phyloP scores from a whole-genome alignment of 92 coral and sea anemone genomes.

The Anthopleura xanthogrammica region DNA sequence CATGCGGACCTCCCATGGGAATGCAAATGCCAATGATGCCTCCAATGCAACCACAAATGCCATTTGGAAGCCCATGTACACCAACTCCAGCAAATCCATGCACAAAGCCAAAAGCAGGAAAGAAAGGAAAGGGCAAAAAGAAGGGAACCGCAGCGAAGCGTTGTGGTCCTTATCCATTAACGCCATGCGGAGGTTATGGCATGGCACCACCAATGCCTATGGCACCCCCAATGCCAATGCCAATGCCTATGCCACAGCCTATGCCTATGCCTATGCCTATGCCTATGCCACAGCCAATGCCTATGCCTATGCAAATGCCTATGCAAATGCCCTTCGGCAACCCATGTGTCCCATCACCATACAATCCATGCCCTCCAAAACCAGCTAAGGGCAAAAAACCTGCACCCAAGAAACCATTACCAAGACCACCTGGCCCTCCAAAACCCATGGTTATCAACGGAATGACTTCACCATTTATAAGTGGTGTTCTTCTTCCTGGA shows the following conservation, averaged over 20 bases:
- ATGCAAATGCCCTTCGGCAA: conserved; percentile 35
- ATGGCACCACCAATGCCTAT: conserved; percentile 38
- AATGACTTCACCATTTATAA: conserved; percentile 29
- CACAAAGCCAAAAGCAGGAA: conserved; percentile 19
- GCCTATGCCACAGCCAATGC: conserved; percentile 5
- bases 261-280: not conserved
- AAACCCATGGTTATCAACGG: conserved; percentile 42
- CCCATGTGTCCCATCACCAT: conserved; percentile 53
- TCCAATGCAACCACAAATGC: conserved; percentile 45
- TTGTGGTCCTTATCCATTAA: conserved; percentile 36
- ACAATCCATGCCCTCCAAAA: conserved; percentile 13
- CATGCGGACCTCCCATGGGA: conserved; percentile 32
- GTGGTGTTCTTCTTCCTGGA: conserved; percentile 50
- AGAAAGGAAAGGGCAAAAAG: conserved; percentile 28
- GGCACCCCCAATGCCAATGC: conserved; percentile 40
- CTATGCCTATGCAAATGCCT: conserved; percentile 29
- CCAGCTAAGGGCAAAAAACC: conserved; percentile 20
- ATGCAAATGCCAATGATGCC: conserved; percentile 25
- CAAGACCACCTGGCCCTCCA: conserved; percentile 42
- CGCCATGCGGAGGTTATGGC: conserved; percentile 43
- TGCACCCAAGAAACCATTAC: conserved; percentile 35
- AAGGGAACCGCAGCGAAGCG: conserved; percentile 24
- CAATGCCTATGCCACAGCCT: conserved; percentile 22
- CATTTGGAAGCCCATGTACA: conserved; percentile 32
- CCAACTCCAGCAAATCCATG: conserved; percentile 51